Base-by-base conservation (phyloP, 2,797 vertebrate genomes). In the Pipistrellus pygmaeus region DNA sequence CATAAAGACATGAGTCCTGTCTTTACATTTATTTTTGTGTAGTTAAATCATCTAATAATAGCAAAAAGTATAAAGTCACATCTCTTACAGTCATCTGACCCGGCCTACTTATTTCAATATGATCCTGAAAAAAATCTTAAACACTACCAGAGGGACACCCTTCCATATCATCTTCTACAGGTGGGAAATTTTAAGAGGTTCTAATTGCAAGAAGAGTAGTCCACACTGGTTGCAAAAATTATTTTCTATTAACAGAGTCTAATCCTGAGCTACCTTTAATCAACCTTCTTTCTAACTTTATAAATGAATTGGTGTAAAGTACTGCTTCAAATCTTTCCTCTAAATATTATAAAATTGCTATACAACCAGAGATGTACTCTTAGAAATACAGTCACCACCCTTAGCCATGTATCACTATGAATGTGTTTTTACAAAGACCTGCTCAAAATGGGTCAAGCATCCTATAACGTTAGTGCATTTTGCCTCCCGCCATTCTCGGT, bases 281-380 rank as follows among this genome's bases (percentile, higher is more conserved):
- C 21, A 55, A 20, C 20, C 62, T 90, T 5, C n/a, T 41, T 85
- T 94, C 66, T 57, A 35, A 76, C 8, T 27, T 5, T 71, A 69
- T 21, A 85, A 69, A 80, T 80, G 57, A 69, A 88, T 46, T 32
- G 1, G 5, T 75, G 25, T 48, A 30, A 13, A 4, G 9, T 69
- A 10, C 44, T 9, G 13, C 69, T 35, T 75, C 76, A 82, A 81
- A 96, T 71, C 6, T 41, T 48, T 12, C 6, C 41, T 73, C 83
- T 12, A 94, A 92, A 20, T 71, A 30, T 3, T 73, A 20, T 12
- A 25, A 85, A 95, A 97, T 44, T 55, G 11, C 12, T 95, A 14
- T 62, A n/a, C 48, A 73, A 35, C 27, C 32, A 88, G 78, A 76
- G 73, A 38, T 51, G 38, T 15, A 55, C 1, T 15, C 25, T 71